phyloP scores from a whole-genome alignment of 2,113 vertebrate genomes.

The Oreamnos americanus region DNA sequence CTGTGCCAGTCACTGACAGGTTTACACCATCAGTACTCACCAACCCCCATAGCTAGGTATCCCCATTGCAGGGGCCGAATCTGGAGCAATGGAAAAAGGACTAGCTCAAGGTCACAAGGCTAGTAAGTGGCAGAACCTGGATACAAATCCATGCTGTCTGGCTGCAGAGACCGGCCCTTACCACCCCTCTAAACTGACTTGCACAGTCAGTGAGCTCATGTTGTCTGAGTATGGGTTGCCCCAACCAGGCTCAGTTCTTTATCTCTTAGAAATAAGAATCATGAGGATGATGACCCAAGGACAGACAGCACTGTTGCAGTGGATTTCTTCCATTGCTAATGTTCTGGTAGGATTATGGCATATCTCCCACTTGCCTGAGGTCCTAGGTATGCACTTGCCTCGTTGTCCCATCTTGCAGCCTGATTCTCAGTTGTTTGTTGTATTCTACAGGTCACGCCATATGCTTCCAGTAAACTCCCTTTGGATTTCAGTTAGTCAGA shows the following conservation, averaged over 20 bases:
- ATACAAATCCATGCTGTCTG: neutral
- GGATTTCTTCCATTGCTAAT: neutral
- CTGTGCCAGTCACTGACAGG: neutral
- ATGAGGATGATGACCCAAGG: neutral
- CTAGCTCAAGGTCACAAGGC: neutral
- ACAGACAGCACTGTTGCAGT: neutral
- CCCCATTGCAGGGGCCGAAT: neutral
- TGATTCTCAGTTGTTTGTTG: neutral
- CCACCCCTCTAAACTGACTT: neutral
- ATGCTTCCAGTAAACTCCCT: neutral
- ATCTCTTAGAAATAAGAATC: neutral
- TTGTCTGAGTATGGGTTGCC: neutral
- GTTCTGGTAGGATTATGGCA: neutral
- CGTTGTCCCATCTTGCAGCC: neutral
- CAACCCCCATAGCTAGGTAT: neutral
- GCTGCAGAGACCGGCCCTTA: neutral
- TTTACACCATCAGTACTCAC: neutral
- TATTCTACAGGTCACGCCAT: neutral
- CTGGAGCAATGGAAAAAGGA: neutral
- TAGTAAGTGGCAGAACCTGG: neutral
- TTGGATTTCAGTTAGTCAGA: neutral
- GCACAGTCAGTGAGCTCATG: neutral
- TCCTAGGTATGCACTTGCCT: neutral
- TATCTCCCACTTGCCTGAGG: neutral
- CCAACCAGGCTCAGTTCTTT: neutral